A percentile compares a stretch with the other conserved stretches of the same genome.
Evolutionary conservation across 30 jellyfish, hydroid and myxozoan species (phyloP).

Genomic region (Pseudorhiza aurosa): DNA sequence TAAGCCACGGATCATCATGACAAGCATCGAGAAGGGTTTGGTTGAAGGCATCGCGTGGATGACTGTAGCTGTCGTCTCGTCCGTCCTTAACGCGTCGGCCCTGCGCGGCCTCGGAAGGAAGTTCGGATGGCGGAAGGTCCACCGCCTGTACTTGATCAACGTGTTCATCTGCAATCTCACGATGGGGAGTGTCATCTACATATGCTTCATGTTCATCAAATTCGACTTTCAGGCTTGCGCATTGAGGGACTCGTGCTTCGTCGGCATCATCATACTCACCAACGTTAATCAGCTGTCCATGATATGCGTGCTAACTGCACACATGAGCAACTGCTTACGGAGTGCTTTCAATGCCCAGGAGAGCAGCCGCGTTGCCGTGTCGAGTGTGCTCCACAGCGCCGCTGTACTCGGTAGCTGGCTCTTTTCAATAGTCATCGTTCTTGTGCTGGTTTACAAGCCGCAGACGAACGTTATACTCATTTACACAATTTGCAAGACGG

Average conservation of each 20-base stretch:
- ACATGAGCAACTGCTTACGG: background rate
- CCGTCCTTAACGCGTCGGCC: conserved; percentile 17
- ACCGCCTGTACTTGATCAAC: conserved; percentile 39
- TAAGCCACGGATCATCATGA: conserved; percentile 1
- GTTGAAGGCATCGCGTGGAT: conserved; percentile 42
- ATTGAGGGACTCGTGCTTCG: conserved; percentile 26
- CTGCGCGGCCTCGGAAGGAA: conserved; percentile 17
- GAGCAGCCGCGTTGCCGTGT: background rate
- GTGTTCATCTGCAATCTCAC: conserved; percentile 54
- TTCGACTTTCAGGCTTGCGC: conserved; percentile 19
- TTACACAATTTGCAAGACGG: conserved; percentile 10
- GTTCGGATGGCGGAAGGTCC: background rate
- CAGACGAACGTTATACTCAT: background rate
- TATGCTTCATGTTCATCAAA: background rate
- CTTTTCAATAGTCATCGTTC: conserved; percentile 25
- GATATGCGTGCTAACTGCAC: conserved; percentile 27
- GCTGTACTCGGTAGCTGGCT: conserved; percentile 41
- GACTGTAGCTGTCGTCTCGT: conserved; percentile 25
- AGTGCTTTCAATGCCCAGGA: background rate
- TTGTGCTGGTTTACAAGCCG: background rate
- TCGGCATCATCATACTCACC: conserved; percentile 11
- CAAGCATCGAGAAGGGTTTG: background rate
- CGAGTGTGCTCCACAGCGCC: conserved; percentile 4
- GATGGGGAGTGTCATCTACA: conserved; percentile 29
- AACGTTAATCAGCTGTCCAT: conserved; percentile 50